Conservation (phyloP, 2,797 vertebrate species). For the Myiotriccus ornatus region DNA sequence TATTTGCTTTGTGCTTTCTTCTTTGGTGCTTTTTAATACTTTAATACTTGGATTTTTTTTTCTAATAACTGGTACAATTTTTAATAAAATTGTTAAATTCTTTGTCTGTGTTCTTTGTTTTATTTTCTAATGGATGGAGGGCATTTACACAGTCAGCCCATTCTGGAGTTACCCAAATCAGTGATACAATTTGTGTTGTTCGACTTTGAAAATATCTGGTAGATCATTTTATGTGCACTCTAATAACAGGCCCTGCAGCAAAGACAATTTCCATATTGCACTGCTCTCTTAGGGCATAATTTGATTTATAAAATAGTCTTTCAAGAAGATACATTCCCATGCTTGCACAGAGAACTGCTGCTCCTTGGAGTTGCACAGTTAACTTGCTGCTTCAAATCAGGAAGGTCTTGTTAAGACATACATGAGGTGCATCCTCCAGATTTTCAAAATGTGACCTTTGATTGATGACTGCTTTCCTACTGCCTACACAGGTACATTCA, state of each 20-base stretch:
- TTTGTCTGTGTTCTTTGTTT: conserved; percentile 25
- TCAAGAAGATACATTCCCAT: neutral
- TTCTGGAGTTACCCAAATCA: neutral
- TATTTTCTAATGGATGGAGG: neutral
- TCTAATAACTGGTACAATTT: conserved; percentile 78
- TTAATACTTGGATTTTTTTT: conserved; percentile 67
- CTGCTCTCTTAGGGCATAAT: conserved; percentile 9
- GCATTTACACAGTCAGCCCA: neutral
- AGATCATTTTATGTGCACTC: neutral
- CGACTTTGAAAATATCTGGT: neutral
- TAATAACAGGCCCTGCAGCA: neutral
- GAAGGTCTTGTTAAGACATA: neutral
- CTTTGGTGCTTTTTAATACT: conserved; percentile 73
- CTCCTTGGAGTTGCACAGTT: neutral
- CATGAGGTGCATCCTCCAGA: neutral
- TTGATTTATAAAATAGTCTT: neutral
- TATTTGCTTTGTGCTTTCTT: conserved; percentile 73
- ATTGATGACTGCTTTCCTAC: neutral
- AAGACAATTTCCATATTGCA: conserved; percentile 49
- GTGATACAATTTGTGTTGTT: neutral
- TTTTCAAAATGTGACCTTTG: neutral
- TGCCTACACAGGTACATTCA: neutral
- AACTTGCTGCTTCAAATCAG: neutral
- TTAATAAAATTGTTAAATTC: conserved; percentile 81
- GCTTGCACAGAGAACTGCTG: neutral